Evolutionary conservation across 2,797 vertebrate genomes (phyloP), one percentile per base, ranked within the genome.

Genomic region (Tinamus major): DNA sequence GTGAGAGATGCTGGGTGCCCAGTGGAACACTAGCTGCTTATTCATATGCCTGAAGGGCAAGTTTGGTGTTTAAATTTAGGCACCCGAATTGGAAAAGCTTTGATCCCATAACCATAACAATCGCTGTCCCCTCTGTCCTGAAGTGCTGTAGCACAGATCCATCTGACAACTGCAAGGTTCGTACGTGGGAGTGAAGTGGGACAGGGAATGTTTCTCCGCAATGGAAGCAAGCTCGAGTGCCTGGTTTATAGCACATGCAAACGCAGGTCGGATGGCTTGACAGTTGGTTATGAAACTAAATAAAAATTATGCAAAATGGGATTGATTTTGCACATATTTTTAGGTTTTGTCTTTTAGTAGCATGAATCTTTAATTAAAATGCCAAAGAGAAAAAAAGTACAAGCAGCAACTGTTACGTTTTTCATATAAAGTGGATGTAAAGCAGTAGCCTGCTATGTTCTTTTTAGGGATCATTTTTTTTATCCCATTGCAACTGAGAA

Each of bases 391-490:
- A 74, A 44, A 85, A 53, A 59, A 58, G n/a, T 75, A 69, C 56
- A 53, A 63, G 51, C 72, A 4, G 76, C 89, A 94, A 90, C 90
- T 79, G 75, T 95, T 94, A n/a, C 23, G 76, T 93, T 96, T 96
- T 91, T 39, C 85, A 69, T 90, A 76, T 63, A 91, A 58, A 51
- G 77, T 69, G 41, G 44, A 89, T 96, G 64, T 88, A 94, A 95
- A 95, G 77, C 86, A 95, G 74, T 88, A 93, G 83, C 92, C 82
- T 90, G 83, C 92, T 87, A 72, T 46, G 90, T 95, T 97, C 93
- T 96, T 97, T 96, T 97, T 95, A 93, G 93, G 87, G 90, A 95
- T 95, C 92, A 64, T 93, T 97, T 95, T 95, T 92, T 95, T 92
- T 94, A 95, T 82, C 82, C 93, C 72, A 35, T 94, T 95, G 89